Percentiles rank a stretch among this genome's conserved stretches.
Evolutionary conservation across 2,797 vertebrate species (phyloP).

Genomic region (Catostomus latipinnis): DNA sequence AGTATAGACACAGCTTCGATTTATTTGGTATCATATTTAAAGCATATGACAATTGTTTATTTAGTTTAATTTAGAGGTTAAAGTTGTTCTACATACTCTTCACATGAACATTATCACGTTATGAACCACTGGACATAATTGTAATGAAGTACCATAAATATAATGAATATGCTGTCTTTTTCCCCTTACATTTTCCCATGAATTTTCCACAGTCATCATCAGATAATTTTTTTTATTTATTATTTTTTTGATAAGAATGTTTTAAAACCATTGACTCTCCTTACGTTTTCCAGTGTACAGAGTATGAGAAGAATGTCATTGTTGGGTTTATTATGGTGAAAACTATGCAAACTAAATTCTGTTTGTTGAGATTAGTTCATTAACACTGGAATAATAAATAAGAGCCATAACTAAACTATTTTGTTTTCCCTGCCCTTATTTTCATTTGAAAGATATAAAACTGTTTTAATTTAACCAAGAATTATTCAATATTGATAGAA

Average conservation of each 20-base stretch:
- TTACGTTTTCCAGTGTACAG: constrained; percentile 30
- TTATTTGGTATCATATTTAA: constrained; percentile 17
- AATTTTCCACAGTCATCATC: background rate
- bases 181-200: background rate
- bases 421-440: background rate
- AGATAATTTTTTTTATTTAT: background rate
- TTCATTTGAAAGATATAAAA: background rate
- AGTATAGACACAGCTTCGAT: constrained; percentile 49
- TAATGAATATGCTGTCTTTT: background rate
- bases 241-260: background rate
- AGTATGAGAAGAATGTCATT: constrained; percentile 16
- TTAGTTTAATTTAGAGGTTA: background rate
- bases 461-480: constrained; percentile 12
- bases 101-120: background rate
- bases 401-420: constrained; percentile 33
- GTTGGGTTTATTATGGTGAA: constrained; percentile 6
- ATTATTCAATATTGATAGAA: background rate
- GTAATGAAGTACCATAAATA: background rate
- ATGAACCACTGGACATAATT: constrained; percentile 26
- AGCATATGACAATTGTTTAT: background rate
- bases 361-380: constrained; percentile 23
- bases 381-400: constrained; percentile 60
- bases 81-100: constrained; percentile 1
- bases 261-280: constrained; percentile 22
- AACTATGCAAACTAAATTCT: constrained; percentile 15